A percentile compares a stretch with the other conserved stretches of the same genome.
phyloP scores from a whole-genome alignment of 2,797 vertebrate genomes.

The Paguma larvata region DNA sequence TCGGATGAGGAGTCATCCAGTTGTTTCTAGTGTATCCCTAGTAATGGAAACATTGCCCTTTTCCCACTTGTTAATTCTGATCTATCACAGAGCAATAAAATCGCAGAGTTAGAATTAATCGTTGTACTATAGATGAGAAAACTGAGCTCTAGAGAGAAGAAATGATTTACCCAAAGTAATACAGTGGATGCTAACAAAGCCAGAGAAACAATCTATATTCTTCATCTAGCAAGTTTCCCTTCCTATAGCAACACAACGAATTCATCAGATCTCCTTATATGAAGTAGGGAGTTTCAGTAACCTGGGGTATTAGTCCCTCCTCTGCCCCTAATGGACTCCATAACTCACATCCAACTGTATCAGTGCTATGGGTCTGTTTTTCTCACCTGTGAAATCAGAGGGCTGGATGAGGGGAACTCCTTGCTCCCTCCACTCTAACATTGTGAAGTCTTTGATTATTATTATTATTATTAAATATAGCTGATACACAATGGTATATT shows the following conservation, averaged over 20 bases:
- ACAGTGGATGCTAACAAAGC: not conserved
- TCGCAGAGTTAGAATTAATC: not conserved
- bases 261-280: not conserved
- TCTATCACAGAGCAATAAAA: not conserved
- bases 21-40: slow-evolving; percentile 4
- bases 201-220: not conserved
- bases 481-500: not conserved
- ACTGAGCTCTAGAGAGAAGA: not conserved
- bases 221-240: not conserved
- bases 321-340: not conserved
- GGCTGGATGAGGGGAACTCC: not conserved
- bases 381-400: slow-evolving; percentile 14
- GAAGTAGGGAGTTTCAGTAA: not conserved
- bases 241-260: not conserved
- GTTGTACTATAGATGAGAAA: slow-evolving; percentile 51
- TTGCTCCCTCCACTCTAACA: not conserved
- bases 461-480: not conserved
- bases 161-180: not conserved
- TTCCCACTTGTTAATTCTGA: not conserved
- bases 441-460: not conserved
- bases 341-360: not conserved
- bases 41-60: not conserved
- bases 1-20: not conserved
- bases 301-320: not conserved
- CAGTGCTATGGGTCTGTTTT: not conserved